Evolutionary conservation across 37 sponge, comb jelly and placozoan species (phyloP), one percentile per base, ranked within the genome.

Genomic region (Cladorhizidae sp.): DNA sequence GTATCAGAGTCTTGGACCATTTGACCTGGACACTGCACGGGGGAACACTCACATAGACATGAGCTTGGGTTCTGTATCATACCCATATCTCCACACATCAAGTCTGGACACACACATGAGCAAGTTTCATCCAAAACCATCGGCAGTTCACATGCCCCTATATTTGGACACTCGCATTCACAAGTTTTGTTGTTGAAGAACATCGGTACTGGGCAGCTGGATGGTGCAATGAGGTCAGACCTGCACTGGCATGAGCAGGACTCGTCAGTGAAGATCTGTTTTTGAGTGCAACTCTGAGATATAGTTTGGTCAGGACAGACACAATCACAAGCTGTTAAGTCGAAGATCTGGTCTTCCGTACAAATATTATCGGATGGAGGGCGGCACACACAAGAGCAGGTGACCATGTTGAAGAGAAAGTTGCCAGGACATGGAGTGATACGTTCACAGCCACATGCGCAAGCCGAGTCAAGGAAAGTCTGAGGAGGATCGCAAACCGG

Each of bases 221-320:
- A 8, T 18, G 72, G 50, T 36, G 25, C 37, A 32, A 67, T 67
- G 1, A 71, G 23, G 14, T 42, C 43, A 33, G 41, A 8, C 32
- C 63, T 58, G 43, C 86, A 85, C 40, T 85, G 71, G 77, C 86
- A 85, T 29, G 20, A 20, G 64, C 78, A 78, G 17, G 64, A 62
- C 0, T 78, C 38, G 0, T 21, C 40, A 35, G 71, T 61, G 73
- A 85, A 85, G 21, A 78, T 12, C 22, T 77, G 55, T 21, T 33
- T 38, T n/a, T 21, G 28, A 14, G 5, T 32, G 28, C 85, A 84
- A 32, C 18, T 17, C 9, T 52, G 36, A 14, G 49, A 0, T 33
- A 22, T 22, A 23, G 80, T 32, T 3, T 35, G 29, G 39, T 35
- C 65, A 28, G 65, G 42, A 52, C 86, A 86, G 31, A 26, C 67